phyloP scores from a whole-genome alignment of 35 echinoderm and acorn worm species.

The Lytechinus pictus region DNA sequence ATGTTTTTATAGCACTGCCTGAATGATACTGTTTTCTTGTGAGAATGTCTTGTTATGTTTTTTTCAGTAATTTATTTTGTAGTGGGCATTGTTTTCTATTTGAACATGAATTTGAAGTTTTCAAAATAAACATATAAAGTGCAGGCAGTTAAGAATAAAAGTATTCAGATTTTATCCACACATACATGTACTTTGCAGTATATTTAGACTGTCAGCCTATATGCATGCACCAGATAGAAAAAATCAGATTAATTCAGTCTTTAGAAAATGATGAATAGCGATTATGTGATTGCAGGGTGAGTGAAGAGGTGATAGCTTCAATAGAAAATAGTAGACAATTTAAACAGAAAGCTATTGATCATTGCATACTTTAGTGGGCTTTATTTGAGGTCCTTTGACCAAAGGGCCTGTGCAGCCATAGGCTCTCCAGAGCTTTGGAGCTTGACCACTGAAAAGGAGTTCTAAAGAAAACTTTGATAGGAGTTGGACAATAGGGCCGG shows the following conservation, averaged over 20 bases:
- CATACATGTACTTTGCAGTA: background rate
- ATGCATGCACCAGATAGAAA: background rate
- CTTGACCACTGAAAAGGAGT: background rate
- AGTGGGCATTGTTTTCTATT: background rate
- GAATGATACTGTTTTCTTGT: too few species aligned
- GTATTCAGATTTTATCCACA: background rate
- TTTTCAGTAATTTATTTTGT: background rate
- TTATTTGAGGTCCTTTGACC: background rate
- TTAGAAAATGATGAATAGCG: background rate
- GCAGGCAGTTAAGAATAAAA: background rate
- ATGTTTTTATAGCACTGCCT: too few species aligned
- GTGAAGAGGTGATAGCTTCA: background rate
- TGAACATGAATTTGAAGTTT: background rate
- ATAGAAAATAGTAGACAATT: background rate
- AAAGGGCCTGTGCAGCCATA: background rate
- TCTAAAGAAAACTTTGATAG: constrained; percentile 7
- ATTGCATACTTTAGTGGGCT: background rate
- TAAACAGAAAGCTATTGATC: background rate
- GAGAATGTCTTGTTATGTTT: background rate
- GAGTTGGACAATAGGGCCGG: background rate
- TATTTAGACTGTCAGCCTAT: background rate
- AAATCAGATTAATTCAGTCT: constrained; percentile 13
- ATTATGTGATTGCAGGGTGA: background rate
- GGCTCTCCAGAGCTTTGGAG: background rate
- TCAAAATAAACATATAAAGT: background rate